phyloP scores from a whole-genome alignment of 37 sponge, comb jelly and placozoan genomes.

The Geodia barretti region DNA sequence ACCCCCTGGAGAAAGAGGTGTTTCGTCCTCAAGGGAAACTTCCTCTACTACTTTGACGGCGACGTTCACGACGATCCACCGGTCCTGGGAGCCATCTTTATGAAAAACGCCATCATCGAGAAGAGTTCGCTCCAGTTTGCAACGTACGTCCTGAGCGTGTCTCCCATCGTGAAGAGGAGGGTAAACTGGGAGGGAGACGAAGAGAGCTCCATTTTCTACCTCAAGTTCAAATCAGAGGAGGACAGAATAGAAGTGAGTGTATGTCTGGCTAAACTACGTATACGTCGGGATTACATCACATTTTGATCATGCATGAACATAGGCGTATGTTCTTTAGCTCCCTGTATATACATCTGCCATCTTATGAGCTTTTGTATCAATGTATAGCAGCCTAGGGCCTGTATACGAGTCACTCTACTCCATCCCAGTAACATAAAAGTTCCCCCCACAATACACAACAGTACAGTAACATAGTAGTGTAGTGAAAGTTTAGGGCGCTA shows the following conservation, averaged over 20 bases:
- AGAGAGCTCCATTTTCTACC: slow-evolving; percentile 9
- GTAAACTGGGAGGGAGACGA: slow-evolving; percentile 9
- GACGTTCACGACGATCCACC: not conserved
- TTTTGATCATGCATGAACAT: no score
- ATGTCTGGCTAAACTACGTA: no score
- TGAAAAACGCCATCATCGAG: slow-evolving; percentile 22
- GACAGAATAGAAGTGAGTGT: slow-evolving; percentile 19
- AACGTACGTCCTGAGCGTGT: slow-evolving; percentile 1
- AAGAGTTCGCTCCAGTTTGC: slow-evolving; percentile 11
- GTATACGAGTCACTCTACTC: no score
- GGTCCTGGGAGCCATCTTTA: slow-evolving; percentile 13
- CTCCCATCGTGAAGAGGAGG: slow-evolving; percentile 23
- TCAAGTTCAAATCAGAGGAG: not conserved
- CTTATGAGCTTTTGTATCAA: no score
- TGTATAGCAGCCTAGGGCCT: no score
- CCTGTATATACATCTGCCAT: no score
- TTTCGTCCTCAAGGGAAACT: slow-evolving; percentile 42
- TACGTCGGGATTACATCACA: no score
- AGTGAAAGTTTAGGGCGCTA: no score
- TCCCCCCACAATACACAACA: no score
- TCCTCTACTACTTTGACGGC: slow-evolving; percentile 34
- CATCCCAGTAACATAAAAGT: no score
- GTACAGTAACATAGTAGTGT: no score
- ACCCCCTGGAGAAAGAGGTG: slow-evolving; percentile 20
- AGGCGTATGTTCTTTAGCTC: no score